These are phyloP conservation scores for Heliangelus exortis DNA, from an alignment of 2,797 vertebrate species.

Conservation along the genomic window DNA sequence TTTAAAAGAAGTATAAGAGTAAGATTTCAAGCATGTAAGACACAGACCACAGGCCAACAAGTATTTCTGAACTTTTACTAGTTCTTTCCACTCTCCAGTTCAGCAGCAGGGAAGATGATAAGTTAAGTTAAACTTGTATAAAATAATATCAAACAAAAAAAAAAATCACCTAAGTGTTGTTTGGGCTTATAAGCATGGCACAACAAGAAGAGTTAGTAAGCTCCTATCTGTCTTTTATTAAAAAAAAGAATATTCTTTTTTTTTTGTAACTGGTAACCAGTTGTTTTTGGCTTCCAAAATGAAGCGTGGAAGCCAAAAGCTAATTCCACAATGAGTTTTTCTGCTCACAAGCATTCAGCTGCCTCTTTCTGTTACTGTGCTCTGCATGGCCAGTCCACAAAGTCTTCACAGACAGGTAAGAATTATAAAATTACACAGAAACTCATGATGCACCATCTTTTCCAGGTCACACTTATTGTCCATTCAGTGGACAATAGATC, in stretches of 20 bases:
- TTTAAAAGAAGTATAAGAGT: not conserved
- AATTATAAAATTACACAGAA: not conserved
- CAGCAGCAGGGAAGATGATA: not conserved
- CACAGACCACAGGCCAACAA: not conserved
- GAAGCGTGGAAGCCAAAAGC: not conserved
- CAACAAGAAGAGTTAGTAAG: not conserved
- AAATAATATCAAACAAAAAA: not conserved
- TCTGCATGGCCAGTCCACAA: not conserved
- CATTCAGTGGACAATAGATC: not conserved
- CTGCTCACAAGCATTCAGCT: not conserved
- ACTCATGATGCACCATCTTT: not conserved
- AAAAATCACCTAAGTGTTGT: not conserved
- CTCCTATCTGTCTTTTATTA: not conserved
- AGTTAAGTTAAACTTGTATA: not conserved
- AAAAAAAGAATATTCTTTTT: not conserved
- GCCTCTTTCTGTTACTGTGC: not conserved
- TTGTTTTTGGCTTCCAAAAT: not conserved
- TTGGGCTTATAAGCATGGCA: not conserved
- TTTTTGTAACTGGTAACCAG: not conserved
- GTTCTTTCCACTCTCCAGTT: not conserved
- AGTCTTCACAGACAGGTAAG: not conserved
- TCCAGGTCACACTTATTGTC: not conserved
- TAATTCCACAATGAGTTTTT: not conserved
- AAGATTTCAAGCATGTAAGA: not conserved
- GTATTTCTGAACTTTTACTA: not conserved